These are phyloP conservation scores for Galaxea fascicularis DNA, from an alignment of 92 coral and sea anemone species.

Conservation along the genomic window DNA sequence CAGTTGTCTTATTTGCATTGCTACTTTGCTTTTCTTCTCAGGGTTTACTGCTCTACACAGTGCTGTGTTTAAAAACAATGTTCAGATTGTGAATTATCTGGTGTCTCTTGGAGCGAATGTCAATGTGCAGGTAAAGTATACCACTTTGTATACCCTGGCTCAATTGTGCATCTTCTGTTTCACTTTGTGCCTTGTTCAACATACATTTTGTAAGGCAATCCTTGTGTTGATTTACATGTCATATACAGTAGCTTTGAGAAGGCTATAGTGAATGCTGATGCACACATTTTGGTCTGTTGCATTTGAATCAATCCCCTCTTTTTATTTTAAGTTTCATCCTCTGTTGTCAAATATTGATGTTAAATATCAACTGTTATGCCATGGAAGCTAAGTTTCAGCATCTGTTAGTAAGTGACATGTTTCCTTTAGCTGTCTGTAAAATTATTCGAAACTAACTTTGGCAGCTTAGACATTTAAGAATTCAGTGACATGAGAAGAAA, in stretches of 20 bases:
- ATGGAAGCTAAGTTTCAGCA: too few species aligned
- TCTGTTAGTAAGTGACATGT: too few species aligned
- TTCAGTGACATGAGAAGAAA: too few species aligned
- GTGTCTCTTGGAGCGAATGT: conserved; percentile 83
- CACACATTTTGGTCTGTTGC: neutral
- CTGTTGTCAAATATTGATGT: too few species aligned
- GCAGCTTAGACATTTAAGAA: too few species aligned
- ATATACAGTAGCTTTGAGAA: neutral
- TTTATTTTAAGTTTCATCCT: too few species aligned
- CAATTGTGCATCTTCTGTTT: neutral
- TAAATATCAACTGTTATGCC: too few species aligned
- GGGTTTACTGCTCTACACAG: conserved; percentile 89
- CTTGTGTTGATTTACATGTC: too few species aligned
- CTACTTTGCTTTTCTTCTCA: conserved; percentile 7
- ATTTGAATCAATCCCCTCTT: too few species aligned
- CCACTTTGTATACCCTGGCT: neutral
- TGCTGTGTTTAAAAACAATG: conserved; percentile 68
- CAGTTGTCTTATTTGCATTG: neutral
- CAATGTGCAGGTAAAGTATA: conserved; percentile 71
- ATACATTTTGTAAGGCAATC: neutral
- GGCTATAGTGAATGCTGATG: neutral
- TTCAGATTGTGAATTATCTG: conserved; percentile 67
- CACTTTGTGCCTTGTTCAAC: neutral
- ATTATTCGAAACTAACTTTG: too few species aligned
- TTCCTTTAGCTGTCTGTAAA: too few species aligned